A percentile compares a stretch with the other conserved stretches of the same genome.
These are phyloP conservation scores for Exephanes ischioxanthus DNA, from an alignment of 2,888 invertebrate genomes.

Conservation along the genomic window DNA sequence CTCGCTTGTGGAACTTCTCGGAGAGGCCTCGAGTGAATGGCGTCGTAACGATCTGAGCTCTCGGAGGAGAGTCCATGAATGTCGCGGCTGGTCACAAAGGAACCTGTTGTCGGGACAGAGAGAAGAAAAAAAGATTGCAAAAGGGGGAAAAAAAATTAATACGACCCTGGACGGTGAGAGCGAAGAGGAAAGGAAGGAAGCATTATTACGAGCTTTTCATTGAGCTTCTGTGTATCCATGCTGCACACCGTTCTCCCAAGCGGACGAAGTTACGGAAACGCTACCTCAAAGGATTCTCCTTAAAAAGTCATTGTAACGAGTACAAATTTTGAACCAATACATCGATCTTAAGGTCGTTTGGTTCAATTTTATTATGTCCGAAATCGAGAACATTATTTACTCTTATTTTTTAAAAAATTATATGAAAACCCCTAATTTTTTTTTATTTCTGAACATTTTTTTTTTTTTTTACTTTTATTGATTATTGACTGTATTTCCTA, in stretches of 20 bases:
- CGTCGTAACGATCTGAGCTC: conserved; percentile 35
- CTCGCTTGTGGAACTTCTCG: conserved; percentile 29
- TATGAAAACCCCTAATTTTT: too few relatives aligned
- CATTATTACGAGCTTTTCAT: conserved; percentile 33
- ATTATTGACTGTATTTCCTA: too few relatives aligned
- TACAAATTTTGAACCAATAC: too few relatives aligned
- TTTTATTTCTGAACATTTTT: too few relatives aligned
- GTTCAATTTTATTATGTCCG: too few relatives aligned
- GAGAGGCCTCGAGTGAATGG: conserved; percentile 36
- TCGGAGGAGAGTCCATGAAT: not conserved
- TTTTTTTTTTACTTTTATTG: too few relatives aligned
- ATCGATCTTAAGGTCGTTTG: too few relatives aligned
- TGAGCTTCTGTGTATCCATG: not conserved
- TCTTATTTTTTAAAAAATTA: too few relatives aligned
- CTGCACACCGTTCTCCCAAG: not conserved
- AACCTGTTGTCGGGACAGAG: not conserved
- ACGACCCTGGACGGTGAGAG: not conserved
- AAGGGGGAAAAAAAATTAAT: not conserved
- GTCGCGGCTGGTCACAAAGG: conserved; percentile 24
- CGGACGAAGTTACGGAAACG: not conserved
- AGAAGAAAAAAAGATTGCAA: not conserved
- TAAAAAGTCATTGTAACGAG: too few relatives aligned
- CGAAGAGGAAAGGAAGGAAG: conserved; percentile 4
- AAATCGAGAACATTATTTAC: too few relatives aligned
- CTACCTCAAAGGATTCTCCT: too few relatives aligned